Base-by-base conservation (phyloP, 2,888 invertebrate genomes). In the Synergus itoensis region DNA sequence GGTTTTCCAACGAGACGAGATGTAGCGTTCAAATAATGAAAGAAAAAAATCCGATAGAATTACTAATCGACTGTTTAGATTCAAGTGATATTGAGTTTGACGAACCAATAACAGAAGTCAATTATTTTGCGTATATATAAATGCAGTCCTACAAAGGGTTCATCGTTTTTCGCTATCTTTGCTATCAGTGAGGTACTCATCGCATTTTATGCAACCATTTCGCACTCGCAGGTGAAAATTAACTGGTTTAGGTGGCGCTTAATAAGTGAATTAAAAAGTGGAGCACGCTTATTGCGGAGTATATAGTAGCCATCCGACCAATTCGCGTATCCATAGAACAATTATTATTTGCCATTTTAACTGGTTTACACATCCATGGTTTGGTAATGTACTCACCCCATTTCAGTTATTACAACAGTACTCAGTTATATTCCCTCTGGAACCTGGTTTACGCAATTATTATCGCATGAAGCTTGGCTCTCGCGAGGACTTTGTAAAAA, bases 401-500 rank as follows among this genome's bases (percentile, higher is more conserved):
- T 73, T 73, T 73, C 36, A 28, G 53, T 53, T 53, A 53, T 14
- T 36, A 5, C 36, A 65, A 65, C 36, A 18, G 63, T 40, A 76
- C 79, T 79, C 77, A 60, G 53, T 73, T 73, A 73, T 73, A 53
- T 53, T 73, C 73, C 53, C 53, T 9, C 36, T 73, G 53, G n/a
- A 53, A 36, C 73, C 16, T 45, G 65, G 73, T 65, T 78, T 62
- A 21, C 65, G 78, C 79, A 83, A 82, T 83, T 80, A 82, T 79
- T 79, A 78, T 77, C 48, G 12, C 60, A 12, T 28, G n/a, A 36
- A 73, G 53, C 48, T 53, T 73, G 36, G 60, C 21, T 64, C 36
- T 41, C 77, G 65, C 41, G 21, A 60, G 18, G 45, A 14, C 64
- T 53, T 73, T 79, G 80, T 79, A 83, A 82, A 83, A 83, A 85